Base-by-base conservation (phyloP, 2,888 invertebrate genomes). In the Clepsis dumicolana region DNA sequence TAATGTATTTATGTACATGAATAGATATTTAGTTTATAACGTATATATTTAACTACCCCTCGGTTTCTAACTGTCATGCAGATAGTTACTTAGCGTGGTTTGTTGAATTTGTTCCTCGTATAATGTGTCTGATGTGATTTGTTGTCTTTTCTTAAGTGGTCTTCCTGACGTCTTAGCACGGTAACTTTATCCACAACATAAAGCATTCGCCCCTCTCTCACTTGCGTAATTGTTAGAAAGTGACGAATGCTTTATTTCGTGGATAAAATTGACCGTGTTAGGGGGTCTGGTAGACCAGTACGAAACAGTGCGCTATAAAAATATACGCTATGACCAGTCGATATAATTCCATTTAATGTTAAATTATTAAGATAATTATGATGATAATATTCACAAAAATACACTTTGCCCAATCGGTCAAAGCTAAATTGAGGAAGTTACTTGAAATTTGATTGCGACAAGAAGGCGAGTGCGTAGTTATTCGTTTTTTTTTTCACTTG, bases 281-380 rank as follows among this genome's bases (percentile, higher is more conserved):
- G n/a, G n/a, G n/a, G n/a, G n/a, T n/a, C n/a, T n/a, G n/a, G n/a
- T n/a, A n/a, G n/a, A n/a, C n/a, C n/a, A n/a, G n/a, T n/a, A n/a
- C n/a, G n/a, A n/a, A 18, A 16, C 41, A 44, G 16, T 16, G 41
- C 18, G n/a, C 41, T 44, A 44, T 16, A 44, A 44, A 18, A 8
- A 44, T 16, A 7, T 7, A 44, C 16, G 16, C 8, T 5, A 16
- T 7, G 41, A 16, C 5, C 18, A 44, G 41, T 44, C 41, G 41
- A 44, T 18, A 16, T 44, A 44, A 44, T 44, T 44, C 41, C 41
- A 44, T 16, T 44, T 44, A 44, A 44, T 44, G 8, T 44, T 16
- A 38, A 35, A 14, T 38, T 18, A 44, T 44, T 44, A 16, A 16
- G 16, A 7, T 44, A 16, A 14, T 1, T 10, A 35, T 16, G 16